Conservation (phyloP, 2,113 vertebrate genomes). For the Daubentonia madagascariensis region DNA sequence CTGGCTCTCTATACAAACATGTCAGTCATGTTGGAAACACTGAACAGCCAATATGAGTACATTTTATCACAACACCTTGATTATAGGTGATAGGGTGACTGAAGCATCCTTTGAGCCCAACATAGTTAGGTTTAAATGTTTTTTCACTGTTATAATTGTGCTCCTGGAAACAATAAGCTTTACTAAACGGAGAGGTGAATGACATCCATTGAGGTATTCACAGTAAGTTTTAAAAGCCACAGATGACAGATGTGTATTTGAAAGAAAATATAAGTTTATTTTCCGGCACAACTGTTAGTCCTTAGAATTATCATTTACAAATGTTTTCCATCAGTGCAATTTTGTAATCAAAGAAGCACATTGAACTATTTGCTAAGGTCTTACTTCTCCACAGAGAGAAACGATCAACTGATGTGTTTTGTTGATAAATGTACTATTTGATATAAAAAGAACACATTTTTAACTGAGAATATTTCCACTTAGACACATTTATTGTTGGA, state of each 20-base stretch:
- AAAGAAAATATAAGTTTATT: not conserved
- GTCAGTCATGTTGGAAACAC: not conserved
- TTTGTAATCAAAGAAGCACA: not conserved
- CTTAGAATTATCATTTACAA: not conserved
- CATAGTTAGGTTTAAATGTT: not conserved
- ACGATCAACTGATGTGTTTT: not conserved
- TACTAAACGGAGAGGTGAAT: not conserved
- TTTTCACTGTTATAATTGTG: not conserved
- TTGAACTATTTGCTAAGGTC: not conserved
- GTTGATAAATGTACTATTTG: not conserved
- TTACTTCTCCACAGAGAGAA: not conserved
- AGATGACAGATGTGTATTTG: not conserved
- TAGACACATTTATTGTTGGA: not conserved
- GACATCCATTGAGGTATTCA: not conserved
- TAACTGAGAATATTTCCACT: not conserved
- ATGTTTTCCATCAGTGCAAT: not conserved
- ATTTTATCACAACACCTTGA: not conserved
- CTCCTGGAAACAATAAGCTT: not conserved
- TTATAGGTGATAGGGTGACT: too few species aligned
- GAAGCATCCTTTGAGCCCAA: not conserved
- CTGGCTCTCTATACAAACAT: not conserved
- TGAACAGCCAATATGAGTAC: not conserved
- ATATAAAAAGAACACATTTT: not conserved
- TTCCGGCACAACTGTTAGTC: not conserved
- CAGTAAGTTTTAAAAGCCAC: not conserved